These are phyloP conservation scores for Agrotis segetum DNA, from an alignment of 2,888 invertebrate genomes.

Conservation along the genomic window DNA sequence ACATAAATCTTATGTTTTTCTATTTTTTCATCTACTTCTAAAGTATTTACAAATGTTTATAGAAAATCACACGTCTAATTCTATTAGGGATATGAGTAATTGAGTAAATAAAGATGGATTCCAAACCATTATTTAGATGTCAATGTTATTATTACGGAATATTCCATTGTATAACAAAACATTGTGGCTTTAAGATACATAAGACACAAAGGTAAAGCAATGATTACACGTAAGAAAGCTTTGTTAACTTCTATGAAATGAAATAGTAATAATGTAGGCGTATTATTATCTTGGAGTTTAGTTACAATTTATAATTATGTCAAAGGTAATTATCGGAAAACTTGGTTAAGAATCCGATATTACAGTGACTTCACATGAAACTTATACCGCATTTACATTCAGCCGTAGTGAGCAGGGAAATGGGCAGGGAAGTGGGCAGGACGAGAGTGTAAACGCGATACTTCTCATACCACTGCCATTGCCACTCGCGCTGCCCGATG, in stretches of 20 bases:
- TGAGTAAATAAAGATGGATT: neutral
- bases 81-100: neutral
- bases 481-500: too few relatives aligned
- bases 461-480: too few relatives aligned
- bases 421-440: too few relatives aligned
- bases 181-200: conserved; percentile 15
- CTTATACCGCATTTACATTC: too few relatives aligned
- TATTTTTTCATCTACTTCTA: too few relatives aligned
- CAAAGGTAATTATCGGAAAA: conserved; percentile 25
- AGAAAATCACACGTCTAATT: neutral
- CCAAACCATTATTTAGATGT: neutral
- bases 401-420: too few relatives aligned
- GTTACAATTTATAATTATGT: neutral
- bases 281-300: conserved; percentile 3
- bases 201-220: conserved; percentile 17
- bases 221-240: conserved; percentile 9
- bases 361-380: neutral
- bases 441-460: too few relatives aligned
- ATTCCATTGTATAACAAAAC: neutral
- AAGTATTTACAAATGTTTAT: neutral
- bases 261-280: conserved; percentile 3
- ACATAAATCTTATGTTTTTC: too few relatives aligned
- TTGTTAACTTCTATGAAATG: conserved; percentile 32
- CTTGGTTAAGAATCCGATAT: conserved; percentile 7
- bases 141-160: neutral